phyloP scores from a whole-genome alignment of 2,888 invertebrate species.

The Endomychus coccineus region DNA sequence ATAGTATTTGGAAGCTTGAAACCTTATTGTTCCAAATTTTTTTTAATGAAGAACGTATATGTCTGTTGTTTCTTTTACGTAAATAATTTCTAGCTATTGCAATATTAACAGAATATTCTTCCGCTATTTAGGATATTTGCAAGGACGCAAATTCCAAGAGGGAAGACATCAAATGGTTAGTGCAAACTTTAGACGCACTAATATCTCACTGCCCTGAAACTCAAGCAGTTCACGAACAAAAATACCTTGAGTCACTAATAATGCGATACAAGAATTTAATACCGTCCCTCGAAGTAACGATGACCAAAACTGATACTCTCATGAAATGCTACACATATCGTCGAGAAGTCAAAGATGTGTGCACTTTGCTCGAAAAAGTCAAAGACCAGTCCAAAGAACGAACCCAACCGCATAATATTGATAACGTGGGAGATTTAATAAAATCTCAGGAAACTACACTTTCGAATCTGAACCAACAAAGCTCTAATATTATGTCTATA shows the following conservation, averaged over 20 bases:
- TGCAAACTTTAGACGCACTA: slow-evolving; percentile 81
- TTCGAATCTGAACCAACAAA: slow-evolving; percentile 73
- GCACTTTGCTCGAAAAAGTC: slow-evolving; percentile 67
- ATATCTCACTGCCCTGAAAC: slow-evolving; percentile 73
- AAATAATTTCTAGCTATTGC: neutral
- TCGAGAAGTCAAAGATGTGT: slow-evolving; percentile 80
- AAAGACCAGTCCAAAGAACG: slow-evolving; percentile 63
- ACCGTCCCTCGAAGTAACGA: slow-evolving; percentile 86
- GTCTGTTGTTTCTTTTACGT: no score
- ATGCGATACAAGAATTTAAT: slow-evolving; percentile 85
- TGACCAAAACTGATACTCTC: slow-evolving; percentile 87
- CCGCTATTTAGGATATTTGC: slow-evolving; percentile 64
- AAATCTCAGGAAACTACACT: slow-evolving; percentile 77
- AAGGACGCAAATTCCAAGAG: slow-evolving; percentile 83
- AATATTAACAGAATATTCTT: slow-evolving; percentile 8
- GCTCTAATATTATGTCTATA: slow-evolving; percentile 82
- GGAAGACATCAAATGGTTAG: slow-evolving; percentile 93
- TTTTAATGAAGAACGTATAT: no score
- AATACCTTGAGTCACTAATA: slow-evolving; percentile 72
- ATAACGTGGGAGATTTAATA: slow-evolving; percentile 67
- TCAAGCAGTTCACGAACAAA: slow-evolving; percentile 74
- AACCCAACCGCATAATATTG: slow-evolving; percentile 60
- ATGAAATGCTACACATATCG: slow-evolving; percentile 89
- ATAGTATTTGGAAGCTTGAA: no score
- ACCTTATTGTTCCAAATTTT: no score